A percentile compares a stretch with the other conserved stretches of the same genome.
These are phyloP conservation scores for Sciurus carolinensis DNA, from an alignment of 2,797 vertebrate genomes.

Conservation along the genomic window DNA sequence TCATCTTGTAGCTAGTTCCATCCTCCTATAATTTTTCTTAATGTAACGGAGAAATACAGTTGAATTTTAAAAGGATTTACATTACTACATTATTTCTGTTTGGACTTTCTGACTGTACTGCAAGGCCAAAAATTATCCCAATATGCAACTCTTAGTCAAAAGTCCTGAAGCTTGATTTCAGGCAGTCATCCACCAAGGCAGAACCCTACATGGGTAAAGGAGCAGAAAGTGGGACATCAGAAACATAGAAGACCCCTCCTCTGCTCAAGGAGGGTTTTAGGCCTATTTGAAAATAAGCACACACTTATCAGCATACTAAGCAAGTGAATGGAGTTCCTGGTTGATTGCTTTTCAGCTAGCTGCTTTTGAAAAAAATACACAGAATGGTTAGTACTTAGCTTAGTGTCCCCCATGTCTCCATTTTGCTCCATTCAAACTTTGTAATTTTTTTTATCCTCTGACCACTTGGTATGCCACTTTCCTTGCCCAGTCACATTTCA, in stretches of 20 bases:
- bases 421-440: neutral
- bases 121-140: slow-evolving; percentile 34
- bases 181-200: neutral
- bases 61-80: neutral
- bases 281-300: neutral
- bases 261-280: neutral
- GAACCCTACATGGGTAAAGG: neutral
- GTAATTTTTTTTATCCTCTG: neutral
- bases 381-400: neutral
- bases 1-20: neutral
- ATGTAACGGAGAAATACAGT: neutral
- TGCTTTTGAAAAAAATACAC: neutral
- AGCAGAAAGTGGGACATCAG: neutral
- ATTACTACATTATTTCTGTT: neutral
- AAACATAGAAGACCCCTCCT: neutral
- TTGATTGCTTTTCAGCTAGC: neutral
- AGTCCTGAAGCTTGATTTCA: neutral
- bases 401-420: neutral
- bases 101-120: neutral
- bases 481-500: neutral
- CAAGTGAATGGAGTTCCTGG: neutral
- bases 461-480: neutral
- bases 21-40: neutral
- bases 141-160: neutral
- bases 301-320: neutral